A percentile compares a stretch with the other conserved stretches of the same genome.
Conservation (phyloP, 2,797 vertebrate genomes). For the Sebastes hopkinsi region DNA sequence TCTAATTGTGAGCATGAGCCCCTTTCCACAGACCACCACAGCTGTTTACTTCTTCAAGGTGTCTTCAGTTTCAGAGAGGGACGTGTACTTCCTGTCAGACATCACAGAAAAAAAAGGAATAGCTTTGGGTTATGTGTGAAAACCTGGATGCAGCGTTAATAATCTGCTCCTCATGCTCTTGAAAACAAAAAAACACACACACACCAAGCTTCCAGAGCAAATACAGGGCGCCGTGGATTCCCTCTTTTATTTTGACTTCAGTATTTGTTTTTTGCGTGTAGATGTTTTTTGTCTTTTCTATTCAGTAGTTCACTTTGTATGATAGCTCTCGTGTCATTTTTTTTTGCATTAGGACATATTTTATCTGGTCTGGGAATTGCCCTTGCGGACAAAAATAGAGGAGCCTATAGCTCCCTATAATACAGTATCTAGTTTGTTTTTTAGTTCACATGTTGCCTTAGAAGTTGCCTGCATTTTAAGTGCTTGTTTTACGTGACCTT, state of each 20-base stretch:
- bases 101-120: slow-evolving; percentile 1
- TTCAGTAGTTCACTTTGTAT: slow-evolving; percentile 63
- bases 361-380: slow-evolving; percentile 52
- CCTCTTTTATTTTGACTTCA: slow-evolving; percentile 64
- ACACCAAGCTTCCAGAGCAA: slow-evolving; percentile 15
- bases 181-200: background rate
- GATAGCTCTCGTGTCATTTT: slow-evolving; percentile 40
- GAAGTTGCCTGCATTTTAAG: slow-evolving; percentile 81
- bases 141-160: slow-evolving; percentile 6
- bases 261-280: slow-evolving; percentile 71
- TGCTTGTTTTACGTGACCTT: slow-evolving; percentile 75
- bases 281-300: slow-evolving; percentile 71
- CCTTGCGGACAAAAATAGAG: slow-evolving; percentile 29
- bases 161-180: slow-evolving; percentile 27
- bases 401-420: slow-evolving; percentile 42
- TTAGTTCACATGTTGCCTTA: slow-evolving; percentile 88
- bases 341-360: slow-evolving; percentile 54
- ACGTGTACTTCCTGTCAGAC: background rate
- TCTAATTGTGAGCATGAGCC: slow-evolving; percentile 23
- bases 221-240: slow-evolving; percentile 33
- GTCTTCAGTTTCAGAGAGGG: slow-evolving; percentile 7
- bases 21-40: background rate
- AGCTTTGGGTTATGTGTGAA: background rate
- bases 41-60: background rate
- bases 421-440: slow-evolving; percentile 62